Percentiles rank a stretch among this genome's conserved stretches.
Evolutionary conservation across 2,113 vertebrate genomes (phyloP).

Genomic region (Haemorhous mexicanus): DNA sequence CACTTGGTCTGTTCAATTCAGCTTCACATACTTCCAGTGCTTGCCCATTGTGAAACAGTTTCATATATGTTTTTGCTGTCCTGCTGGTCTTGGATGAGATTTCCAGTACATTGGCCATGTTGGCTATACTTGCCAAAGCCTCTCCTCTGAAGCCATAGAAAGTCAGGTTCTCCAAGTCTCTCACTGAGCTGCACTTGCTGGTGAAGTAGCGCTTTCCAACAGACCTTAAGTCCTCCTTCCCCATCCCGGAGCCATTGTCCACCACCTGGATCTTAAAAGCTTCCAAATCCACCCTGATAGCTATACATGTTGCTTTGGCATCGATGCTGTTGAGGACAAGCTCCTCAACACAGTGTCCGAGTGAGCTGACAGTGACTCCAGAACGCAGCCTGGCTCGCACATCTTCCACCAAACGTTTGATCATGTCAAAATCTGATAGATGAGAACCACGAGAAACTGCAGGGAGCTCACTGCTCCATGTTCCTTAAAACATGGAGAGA

Average conservation of each 20-base stretch:
- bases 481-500: background rate
- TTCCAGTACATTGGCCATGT: constrained; percentile 84
- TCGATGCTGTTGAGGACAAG: constrained; percentile 91
- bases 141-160: constrained; percentile 94
- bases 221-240: constrained; percentile 76
- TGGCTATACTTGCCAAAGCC: constrained; percentile 87
- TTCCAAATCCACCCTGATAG: constrained; percentile 86
- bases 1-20: constrained; percentile 79
- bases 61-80: constrained; percentile 83
- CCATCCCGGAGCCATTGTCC: constrained; percentile 89
- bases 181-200: constrained; percentile 84
- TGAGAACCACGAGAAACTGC: background rate
- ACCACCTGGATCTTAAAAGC: constrained; percentile 92
- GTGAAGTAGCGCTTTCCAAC: constrained; percentile 87
- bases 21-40: constrained; percentile 78
- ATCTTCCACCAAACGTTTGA: constrained; percentile 81
- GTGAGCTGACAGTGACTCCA: constrained; percentile 81
- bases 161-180: constrained; percentile 82
- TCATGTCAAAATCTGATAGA: constrained; percentile 74
- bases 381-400: constrained; percentile 85
- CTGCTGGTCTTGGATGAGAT: constrained; percentile 82
- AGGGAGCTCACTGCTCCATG: background rate
- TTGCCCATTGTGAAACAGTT: constrained; percentile 84
- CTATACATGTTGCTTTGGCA: constrained; percentile 89
- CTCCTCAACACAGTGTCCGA: constrained; percentile 92